Evolutionary conservation across 2,113 vertebrate species (phyloP), one percentile per base, ranked within the genome.

Genomic region (Tachycineta bicolor): DNA sequence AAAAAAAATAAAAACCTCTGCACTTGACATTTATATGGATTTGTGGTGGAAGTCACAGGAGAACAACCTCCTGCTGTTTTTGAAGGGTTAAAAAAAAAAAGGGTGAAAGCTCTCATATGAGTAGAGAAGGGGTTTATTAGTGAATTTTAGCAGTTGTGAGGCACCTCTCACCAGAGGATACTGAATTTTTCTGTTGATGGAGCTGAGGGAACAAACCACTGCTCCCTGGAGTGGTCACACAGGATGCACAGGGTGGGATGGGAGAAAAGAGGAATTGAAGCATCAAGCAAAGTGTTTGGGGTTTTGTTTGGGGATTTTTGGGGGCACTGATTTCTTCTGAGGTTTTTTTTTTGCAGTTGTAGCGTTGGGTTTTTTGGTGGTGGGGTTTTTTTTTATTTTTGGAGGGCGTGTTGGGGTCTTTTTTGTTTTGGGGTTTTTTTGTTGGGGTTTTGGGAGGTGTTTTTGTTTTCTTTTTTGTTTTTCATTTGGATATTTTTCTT

Each of bases 371-470:
- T 53, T 50, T 50, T 29, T 19, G 5, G 18, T 47, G 13, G 18
- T 11, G 47, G 3, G 19, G 6, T 2, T 37, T 37, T 37, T 37
- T 37, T 37, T 37, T 21, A 39, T 31, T 47, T 62, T 7, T 29
- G 24, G 17, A 26, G 31, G 14, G 5, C 14, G 3, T 0, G 2
- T 41, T 49, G 17, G 21, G 12, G 8, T 12, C 37, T 37, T 37
- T 37, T 37, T 37, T 8, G 7, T 37, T 37, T 26, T 10, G 53
- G 53, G 5, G 7, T 47, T 18, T 60, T 60, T 9, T 6, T 5
- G 11, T 39, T 53, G 15, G 9, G 37, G 8, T 37, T 37, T 37
- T 37, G 37, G 37, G 37, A 37, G 37, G 9, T 37, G 37, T 37
- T 37, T 24, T 33, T 16, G 1, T 23, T 33, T 71, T 10, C 5